phyloP scores from a whole-genome alignment of 2,113 vertebrate species.

The Triplophysa dalaica region DNA sequence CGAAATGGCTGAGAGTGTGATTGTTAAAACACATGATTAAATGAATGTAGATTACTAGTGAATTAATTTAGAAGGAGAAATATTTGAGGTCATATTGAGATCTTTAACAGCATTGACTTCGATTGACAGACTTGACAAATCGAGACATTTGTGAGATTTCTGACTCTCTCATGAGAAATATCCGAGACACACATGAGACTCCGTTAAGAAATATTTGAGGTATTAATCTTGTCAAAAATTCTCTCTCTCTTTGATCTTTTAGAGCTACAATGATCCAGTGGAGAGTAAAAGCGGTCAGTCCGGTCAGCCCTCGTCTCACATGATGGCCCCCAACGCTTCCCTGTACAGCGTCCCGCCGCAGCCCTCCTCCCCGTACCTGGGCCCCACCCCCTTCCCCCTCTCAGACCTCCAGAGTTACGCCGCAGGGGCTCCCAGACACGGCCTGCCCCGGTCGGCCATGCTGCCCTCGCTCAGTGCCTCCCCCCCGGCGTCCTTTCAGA shows the following conservation, averaged over 20 bases:
- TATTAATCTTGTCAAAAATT: not conserved
- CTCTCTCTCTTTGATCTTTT: constrained; percentile 48
- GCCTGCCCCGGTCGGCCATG: constrained; percentile 88
- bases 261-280: constrained; percentile 89
- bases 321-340: constrained; percentile 88
- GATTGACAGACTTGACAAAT: too few species aligned
- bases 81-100: too few species aligned
- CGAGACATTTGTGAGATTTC: too few species aligned
- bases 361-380: constrained; percentile 86
- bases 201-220: too few species aligned
- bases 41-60: too few species aligned
- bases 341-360: constrained; percentile 90
- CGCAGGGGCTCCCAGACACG: constrained; percentile 82
- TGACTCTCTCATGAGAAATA: too few species aligned
- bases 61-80: too few species aligned
- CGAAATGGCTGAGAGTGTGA: too few species aligned
- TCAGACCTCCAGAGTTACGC: constrained; percentile 92
- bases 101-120: too few species aligned
- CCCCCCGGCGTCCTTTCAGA: constrained; percentile 91
- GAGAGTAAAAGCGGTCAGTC: constrained; percentile 85
- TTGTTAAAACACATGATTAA: too few species aligned
- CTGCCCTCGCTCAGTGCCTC: constrained; percentile 94
- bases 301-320: constrained; percentile 87
- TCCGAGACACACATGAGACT: too few species aligned
- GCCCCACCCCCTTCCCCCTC: constrained; percentile 89